These are phyloP conservation scores for Sebastes matsubarae DNA, from an alignment of 2,797 vertebrate genomes.

Conservation along the genomic window DNA sequence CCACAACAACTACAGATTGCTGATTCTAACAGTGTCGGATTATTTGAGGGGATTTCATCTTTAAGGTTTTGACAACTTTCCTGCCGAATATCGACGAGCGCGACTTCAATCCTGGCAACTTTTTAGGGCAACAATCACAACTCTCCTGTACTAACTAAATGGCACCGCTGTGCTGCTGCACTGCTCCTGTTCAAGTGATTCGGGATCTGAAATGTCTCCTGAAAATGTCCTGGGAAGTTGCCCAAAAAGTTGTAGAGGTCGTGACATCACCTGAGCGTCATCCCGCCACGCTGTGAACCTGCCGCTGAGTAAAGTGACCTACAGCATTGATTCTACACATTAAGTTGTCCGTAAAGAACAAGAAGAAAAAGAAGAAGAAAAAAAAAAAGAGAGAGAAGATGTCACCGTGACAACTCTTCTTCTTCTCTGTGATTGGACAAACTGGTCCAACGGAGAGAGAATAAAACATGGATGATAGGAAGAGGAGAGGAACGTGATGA, in stretches of 20 bases:
- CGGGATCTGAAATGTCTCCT: conserved; percentile 7
- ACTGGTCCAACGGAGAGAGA: not conserved
- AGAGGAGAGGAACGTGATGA: not conserved
- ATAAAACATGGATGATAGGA: not conserved
- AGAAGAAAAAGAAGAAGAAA: not conserved
- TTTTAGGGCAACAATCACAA: not conserved
- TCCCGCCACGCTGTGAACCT: conserved; percentile 60
- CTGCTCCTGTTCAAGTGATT: conserved; percentile 17
- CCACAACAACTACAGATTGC: not conserved
- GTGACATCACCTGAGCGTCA: not conserved
- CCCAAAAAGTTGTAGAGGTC: not conserved
- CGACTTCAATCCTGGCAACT: not conserved
- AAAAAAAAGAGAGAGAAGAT: not conserved
- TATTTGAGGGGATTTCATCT: conserved; percentile 14
- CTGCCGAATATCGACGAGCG: not conserved
- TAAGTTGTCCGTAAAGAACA: conserved; percentile 47
- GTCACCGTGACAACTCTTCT: not conserved
- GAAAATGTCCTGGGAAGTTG: not conserved
- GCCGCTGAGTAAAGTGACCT: conserved; percentile 84
- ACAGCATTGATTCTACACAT: conserved; percentile 80
- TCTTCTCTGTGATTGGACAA: conserved; percentile 50
- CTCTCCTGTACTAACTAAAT: conserved; percentile 7
- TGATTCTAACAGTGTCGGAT: not conserved
- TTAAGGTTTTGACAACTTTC: not conserved
- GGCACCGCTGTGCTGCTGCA: conserved; percentile 1